Base-by-base conservation (phyloP, 2,888 invertebrate genomes). In the Listrodromus nycthemerus region DNA sequence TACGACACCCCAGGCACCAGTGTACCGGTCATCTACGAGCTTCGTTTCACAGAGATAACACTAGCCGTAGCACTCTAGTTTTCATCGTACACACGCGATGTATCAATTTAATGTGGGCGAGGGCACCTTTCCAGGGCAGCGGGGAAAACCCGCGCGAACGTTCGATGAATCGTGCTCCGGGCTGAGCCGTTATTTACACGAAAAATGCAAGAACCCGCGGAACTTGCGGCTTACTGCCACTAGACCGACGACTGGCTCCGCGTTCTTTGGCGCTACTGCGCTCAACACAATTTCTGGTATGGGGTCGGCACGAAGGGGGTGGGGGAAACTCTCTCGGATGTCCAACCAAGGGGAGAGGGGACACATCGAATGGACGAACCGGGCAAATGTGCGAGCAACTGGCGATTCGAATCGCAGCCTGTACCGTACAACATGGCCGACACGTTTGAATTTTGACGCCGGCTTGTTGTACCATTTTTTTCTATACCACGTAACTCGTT, bases 201-300 rank as follows among this genome's bases (percentile, higher is more conserved):
- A 84, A 74, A 73, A 24, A 80, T 41, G 27, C 52, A 30, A 74
- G 58, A 24, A 58, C 58, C 58, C 74, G 69, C 77, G 69, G 74
- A 80, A 81, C 55, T 65, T 69, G 75, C 78, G 81, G 74, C 78
- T 78, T 16, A 30, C 27, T 74, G 78, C 70, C 81, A 75, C 84
- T 81, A 75, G 76, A 83, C 80, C 80, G 75, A 78, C 84, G 88
- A 86, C 86, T 86, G 87, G 21, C 74, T 50, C 33, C 86, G 89
- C 86, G 87, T 83, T 80, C 83, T 85, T 87, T 85, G 85, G 80
- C 83, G 89, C 89, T 86, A 86, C 89, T 89, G 88, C 89, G 86
- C 87, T 86, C 80, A 55, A 55, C 52, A 55, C 21, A 45, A 8
- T 80, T 63, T 41, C 48, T 30, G 48, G 27, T 45, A 69, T 50